A percentile compares a stretch with the other conserved stretches of the same genome.
Conservation (phyloP, 2,888 invertebrate species). For the Thecocarcelia acutangulata region DNA sequence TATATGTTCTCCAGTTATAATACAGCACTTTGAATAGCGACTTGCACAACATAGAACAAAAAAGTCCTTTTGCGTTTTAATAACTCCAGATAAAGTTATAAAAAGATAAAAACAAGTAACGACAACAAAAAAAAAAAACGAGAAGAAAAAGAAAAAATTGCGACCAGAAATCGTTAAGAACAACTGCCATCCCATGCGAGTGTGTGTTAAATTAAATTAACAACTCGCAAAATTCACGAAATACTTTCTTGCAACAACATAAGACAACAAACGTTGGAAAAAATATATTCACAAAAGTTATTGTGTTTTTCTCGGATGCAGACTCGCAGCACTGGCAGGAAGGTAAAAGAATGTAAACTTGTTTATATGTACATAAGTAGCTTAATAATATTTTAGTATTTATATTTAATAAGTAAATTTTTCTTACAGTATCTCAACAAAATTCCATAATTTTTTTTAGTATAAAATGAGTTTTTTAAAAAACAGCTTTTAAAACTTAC, state of each 20-base stretch:
- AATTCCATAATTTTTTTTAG: too few relatives aligned
- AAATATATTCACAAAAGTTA: slow-evolving; percentile 34
- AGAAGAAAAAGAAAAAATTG: slow-evolving; percentile 5
- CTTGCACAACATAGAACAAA: slow-evolving; percentile 14
- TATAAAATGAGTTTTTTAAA: too few relatives aligned
- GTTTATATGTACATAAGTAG: too few relatives aligned
- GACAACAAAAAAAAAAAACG: slow-evolving; percentile 29
- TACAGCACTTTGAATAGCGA: slow-evolving; percentile 31
- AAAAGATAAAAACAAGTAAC: slow-evolving; percentile 41
- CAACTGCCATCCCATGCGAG: slow-evolving; percentile 58
- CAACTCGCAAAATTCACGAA: slow-evolving; percentile 68
- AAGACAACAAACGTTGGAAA: slow-evolving; percentile 22
- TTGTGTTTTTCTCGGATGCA: slow-evolving; percentile 31
- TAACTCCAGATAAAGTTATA: slow-evolving; percentile 64
- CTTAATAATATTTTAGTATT: too few relatives aligned
- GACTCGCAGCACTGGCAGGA: background rate
- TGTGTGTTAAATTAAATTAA: slow-evolving; percentile 69
- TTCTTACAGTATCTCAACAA: too few relatives aligned
- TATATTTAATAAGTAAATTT: too few relatives aligned
- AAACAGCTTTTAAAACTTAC: too few relatives aligned
- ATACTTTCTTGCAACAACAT: slow-evolving; percentile 67
- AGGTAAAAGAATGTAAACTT: slow-evolving; percentile 5
- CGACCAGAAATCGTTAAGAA: slow-evolving; percentile 55
- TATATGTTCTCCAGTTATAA: slow-evolving; percentile 52
- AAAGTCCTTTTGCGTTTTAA: slow-evolving; percentile 63